Evolutionary conservation across 2,113 vertebrate species (phyloP).

Genomic region (Danio rerio): DNA sequence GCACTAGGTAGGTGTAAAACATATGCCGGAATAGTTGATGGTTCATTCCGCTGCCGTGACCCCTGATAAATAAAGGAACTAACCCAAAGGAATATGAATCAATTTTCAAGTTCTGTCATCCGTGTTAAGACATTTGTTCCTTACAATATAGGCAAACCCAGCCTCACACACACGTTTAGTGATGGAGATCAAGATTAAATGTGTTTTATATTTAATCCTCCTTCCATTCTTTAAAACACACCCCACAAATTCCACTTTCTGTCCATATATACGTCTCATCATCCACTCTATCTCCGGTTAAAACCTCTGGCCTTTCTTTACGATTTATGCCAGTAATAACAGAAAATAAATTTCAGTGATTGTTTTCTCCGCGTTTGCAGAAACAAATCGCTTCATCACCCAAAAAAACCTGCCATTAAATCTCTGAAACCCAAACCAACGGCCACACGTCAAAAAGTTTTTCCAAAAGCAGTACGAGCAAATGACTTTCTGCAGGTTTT

Average conservation of each 20-base stretch:
- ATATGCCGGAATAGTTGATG: too few species aligned
- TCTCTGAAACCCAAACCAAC: conserved; percentile 33
- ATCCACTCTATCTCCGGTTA: neutral
- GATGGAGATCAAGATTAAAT: neutral
- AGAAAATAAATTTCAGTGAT: conserved; percentile 23
- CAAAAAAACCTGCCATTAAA: conserved; percentile 35
- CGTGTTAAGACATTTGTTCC: neutral
- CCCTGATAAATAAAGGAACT: too few species aligned
- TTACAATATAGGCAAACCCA: neutral
- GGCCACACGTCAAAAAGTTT: conserved; percentile 19
- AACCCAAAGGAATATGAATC: too few species aligned
- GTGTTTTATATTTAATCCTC: neutral
- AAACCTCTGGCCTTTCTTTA: conserved; percentile 11
- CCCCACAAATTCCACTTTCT: neutral
- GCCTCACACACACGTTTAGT: neutral
- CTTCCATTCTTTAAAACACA: neutral
- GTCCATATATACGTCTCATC: neutral
- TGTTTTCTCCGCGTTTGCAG: conserved; percentile 6
- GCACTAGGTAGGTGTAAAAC: too few species aligned
- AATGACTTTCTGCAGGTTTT: conserved; percentile 29
- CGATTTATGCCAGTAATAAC: conserved; percentile 26
- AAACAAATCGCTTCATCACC: conserved; percentile 41
- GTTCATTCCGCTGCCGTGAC: too few species aligned
- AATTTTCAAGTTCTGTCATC: neutral
- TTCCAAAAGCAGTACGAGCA: conserved; percentile 23